Conservation (phyloP, 2,113 vertebrate species). For the Lipophrys pholis region DNA sequence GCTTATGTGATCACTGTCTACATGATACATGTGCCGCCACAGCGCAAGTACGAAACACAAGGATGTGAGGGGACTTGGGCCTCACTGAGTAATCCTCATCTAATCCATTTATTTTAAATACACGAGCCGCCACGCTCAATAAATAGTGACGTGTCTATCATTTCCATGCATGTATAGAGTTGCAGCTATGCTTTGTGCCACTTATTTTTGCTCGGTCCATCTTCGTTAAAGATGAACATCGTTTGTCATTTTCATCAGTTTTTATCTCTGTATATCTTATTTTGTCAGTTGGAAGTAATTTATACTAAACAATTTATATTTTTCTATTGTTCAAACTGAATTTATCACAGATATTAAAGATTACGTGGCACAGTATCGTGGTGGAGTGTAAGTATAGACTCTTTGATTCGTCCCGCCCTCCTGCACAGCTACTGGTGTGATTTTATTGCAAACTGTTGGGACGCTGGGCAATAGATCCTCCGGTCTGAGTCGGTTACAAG, state of each 20-base stretch:
- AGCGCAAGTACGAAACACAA: conserved; percentile 42
- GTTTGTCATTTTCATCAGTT: too few species aligned
- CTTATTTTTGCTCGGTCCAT: background rate
- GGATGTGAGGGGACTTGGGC: conserved; percentile 27
- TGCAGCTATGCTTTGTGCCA: background rate
- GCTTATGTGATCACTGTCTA: conserved; percentile 58
- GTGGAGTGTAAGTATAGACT: conserved; percentile 47
- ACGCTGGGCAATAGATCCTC: conserved; percentile 8
- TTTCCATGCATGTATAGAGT: conserved; percentile 12
- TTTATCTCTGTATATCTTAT: too few species aligned
- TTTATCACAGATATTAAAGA: conserved; percentile 41
- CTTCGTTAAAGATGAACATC: background rate
- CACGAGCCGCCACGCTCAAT: conserved; percentile 45
- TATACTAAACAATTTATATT: too few species aligned
- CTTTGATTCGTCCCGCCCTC: conserved; percentile 48
- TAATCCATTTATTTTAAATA: conserved; percentile 69
- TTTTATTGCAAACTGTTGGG: conserved; percentile 48
- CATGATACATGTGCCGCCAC: conserved; percentile 44
- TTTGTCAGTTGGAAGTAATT: too few species aligned
- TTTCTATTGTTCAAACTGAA: too few species aligned
- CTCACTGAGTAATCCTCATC: conserved; percentile 63
- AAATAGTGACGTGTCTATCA: conserved; percentile 36
- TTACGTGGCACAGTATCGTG: conserved; percentile 55
- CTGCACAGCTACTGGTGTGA: conserved; percentile 59
- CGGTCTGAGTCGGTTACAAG: conserved; percentile 14